These are phyloP conservation scores for Dryomyza anilis DNA, from an alignment of 2,888 invertebrate species.

Conservation along the genomic window DNA sequence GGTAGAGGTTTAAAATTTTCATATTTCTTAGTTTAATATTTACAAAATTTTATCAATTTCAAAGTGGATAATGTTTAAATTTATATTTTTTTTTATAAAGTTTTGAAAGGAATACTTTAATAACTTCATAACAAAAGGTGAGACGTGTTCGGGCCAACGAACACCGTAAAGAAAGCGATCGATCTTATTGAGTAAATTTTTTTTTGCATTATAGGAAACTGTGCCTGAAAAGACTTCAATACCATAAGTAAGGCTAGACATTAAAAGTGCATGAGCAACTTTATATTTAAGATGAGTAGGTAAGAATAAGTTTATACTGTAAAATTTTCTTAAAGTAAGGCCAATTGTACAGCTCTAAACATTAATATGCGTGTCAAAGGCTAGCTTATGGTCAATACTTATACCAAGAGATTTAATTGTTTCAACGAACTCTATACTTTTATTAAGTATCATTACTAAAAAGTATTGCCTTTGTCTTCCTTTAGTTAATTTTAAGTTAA, in stretches of 20 bases:
- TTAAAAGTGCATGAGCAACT: not conserved
- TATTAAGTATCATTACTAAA: not conserved
- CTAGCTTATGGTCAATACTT: not conserved
- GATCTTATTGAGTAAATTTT: not conserved
- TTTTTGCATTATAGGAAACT: not conserved
- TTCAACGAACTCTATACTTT: not conserved
- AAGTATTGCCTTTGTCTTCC: not conserved
- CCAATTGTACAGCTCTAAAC: not conserved
- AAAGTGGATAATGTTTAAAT: too few relatives aligned
- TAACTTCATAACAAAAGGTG: not conserved
- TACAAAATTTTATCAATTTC: too few relatives aligned
- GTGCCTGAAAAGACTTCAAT: not conserved
- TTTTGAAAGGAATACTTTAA: too few relatives aligned
- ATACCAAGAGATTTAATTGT: not conserved
- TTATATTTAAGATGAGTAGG: not conserved
- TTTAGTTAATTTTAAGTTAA: not conserved
- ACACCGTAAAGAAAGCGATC: not conserved
- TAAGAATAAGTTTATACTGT: not conserved
- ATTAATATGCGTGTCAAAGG: not conserved
- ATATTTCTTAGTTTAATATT: too few relatives aligned
- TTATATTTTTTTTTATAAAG: too few relatives aligned
- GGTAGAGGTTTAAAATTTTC: too few relatives aligned
- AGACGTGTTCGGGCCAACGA: not conserved
- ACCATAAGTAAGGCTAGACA: not conserved
- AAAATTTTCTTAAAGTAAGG: not conserved